Evolutionary conservation across 2,113 vertebrate species (phyloP).

Genomic region (Paramormyrops kingsleyae): DNA sequence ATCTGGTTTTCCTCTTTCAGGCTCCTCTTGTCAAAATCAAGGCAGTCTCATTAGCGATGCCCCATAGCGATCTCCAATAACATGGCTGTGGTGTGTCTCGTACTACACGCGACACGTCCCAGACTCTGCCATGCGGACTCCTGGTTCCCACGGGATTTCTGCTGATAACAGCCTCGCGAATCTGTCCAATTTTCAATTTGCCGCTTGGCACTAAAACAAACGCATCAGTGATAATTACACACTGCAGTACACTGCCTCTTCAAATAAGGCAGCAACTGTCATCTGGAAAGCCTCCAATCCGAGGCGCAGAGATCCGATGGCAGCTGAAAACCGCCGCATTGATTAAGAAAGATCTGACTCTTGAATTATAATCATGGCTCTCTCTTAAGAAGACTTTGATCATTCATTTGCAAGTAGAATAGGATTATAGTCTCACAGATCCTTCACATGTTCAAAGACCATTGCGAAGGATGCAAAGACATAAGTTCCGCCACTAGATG

Average conservation of each 20-base stretch:
- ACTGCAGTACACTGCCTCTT: constrained; percentile 22
- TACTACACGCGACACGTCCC: background rate
- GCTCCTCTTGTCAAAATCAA: background rate
- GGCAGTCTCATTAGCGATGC: background rate
- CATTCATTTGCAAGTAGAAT: constrained; percentile 21
- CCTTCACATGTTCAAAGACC: constrained; percentile 2
- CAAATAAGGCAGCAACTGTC: constrained; percentile 19
- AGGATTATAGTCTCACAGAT: constrained; percentile 2
- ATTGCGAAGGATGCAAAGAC: background rate
- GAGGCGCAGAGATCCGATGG: background rate
- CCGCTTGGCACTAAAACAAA: constrained; percentile 21
- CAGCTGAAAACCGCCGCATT: background rate
- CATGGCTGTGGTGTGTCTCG: background rate
- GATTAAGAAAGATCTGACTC: constrained; percentile 12
- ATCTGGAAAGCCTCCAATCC: constrained; percentile 22
- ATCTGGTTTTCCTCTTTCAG: background rate
- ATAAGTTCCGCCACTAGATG: constrained; percentile 26
- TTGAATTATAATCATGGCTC: constrained; percentile 16
- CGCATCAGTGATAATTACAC: constrained; percentile 30
- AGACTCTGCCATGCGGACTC: background rate
- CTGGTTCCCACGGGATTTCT: background rate
- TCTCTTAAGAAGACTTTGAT: constrained; percentile 24
- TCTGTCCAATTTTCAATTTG: background rate
- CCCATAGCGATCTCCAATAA: background rate
- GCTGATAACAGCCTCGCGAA: background rate